Base-by-base conservation (phyloP, 1,140 invertebrate genomes). In the Dinoponera quadriceps region DNA sequence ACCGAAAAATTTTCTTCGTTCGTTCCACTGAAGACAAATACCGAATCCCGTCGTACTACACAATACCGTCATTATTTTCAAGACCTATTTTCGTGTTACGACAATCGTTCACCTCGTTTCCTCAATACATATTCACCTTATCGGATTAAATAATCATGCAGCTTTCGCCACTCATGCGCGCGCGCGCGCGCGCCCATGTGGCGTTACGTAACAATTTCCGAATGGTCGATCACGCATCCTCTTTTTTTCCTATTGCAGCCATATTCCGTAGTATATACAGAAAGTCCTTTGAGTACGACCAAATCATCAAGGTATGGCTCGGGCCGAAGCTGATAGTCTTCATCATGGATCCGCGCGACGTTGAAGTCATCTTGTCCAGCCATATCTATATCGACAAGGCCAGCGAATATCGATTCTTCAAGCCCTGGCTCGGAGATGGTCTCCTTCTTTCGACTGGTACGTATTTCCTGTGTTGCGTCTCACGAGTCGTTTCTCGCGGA, bases 361-460 rank as follows among this genome's bases (percentile, higher is more conserved):
- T 97, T 18, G 97, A 97, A 90, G 92, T 97, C 13, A 96, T 97
- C 72, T 93, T 97, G 0, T 96, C 96, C 88, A 97, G 96, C 87
- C 95, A 97, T 82, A 96, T 97, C 5, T 96, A 96, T 92, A 96
- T 97, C 62, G 96, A 97, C 92, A 97, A 97, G 92, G 96, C 96
- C 11, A 92, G 94, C 18, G 96, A 97, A 85, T 97, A 97, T 91
- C 95, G 94, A 84, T 96, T 96, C 93, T 97, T 97, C 92, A 95
- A 96, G 85, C 96, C 96, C 1, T 97, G 96, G 96, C 95, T 97
- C 18, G 96, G 96, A 90, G 95, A 97, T 85, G 96, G 96, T 75
- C 95, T 97, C 0, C 95, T 97, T n/a, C 97, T 97, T 83, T 97
- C 96, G 82, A 96, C 96, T 86, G 97, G 97, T 97, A 93, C 94